Conservation (phyloP, 2,797 vertebrate genomes). For the Chromis chromis region DNA sequence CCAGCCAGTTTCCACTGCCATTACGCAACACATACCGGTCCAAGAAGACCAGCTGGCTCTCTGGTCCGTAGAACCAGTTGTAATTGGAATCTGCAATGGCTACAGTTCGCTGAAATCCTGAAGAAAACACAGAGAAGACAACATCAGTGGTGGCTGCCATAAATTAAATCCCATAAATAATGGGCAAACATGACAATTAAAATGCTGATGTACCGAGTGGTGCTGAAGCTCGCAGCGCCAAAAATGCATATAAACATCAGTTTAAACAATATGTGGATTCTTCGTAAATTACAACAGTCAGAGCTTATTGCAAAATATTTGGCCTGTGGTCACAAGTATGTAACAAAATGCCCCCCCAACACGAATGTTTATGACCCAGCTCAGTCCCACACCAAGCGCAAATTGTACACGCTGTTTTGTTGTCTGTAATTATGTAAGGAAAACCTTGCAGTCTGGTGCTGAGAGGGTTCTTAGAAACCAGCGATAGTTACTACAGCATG, state of each 20-base stretch:
- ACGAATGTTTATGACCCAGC: slow-evolving; percentile 16
- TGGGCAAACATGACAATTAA: neutral
- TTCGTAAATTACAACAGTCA: slow-evolving; percentile 9
- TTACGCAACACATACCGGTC: slow-evolving; percentile 97
- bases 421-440: slow-evolving; percentile 34
- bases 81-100: slow-evolving; percentile 99
- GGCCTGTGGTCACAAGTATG: slow-evolving; percentile 1
- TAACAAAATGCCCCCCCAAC: neutral
- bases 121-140: slow-evolving; percentile 23
- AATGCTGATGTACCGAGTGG: neutral
- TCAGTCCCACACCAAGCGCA: neutral
- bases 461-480: slow-evolving; percentile 33
- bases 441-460: slow-evolving; percentile 7
- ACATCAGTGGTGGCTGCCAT: slow-evolving; percentile 3
- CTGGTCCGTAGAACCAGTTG: slow-evolving; percentile 99
- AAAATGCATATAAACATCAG: neutral
- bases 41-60: slow-evolving; percentile 97
- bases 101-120: slow-evolving; percentile 96
- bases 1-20: slow-evolving; percentile 98
- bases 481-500: slow-evolving; percentile 14
- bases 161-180: slow-evolving; percentile 14
- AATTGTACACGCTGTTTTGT: slow-evolving; percentile 31
- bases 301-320: no score
- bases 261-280: slow-evolving; percentile 10
- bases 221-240: neutral